phyloP scores from a whole-genome alignment of 2,797 vertebrate species.

The Typhlichthys subterraneus region DNA sequence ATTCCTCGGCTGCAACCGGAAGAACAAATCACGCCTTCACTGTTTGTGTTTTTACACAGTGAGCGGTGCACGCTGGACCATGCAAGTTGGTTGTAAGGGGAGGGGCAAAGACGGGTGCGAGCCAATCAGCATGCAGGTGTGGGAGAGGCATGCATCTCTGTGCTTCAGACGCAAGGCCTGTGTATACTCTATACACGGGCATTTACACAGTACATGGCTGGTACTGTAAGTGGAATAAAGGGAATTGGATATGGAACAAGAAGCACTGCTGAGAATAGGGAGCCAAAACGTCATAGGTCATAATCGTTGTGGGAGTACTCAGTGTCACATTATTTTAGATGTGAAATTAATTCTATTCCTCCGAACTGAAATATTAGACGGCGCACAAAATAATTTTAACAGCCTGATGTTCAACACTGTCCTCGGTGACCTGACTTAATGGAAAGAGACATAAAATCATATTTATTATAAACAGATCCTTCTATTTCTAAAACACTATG shows the following conservation, averaged over 20 bases:
- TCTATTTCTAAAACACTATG: slow-evolving; percentile 2
- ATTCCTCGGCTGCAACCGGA: no score
- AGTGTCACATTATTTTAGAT: slow-evolving; percentile 63
- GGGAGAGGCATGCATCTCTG: no score
- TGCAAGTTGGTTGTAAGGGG: no score
- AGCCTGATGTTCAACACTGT: slow-evolving; percentile 46
- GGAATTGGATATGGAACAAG: slow-evolving; percentile 13
- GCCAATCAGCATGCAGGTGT: no score
- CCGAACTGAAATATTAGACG: slow-evolving; percentile 62
- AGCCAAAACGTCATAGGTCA: slow-evolving; percentile 5
- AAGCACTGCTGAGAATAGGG: slow-evolving; percentile 16
- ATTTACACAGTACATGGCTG: no score
- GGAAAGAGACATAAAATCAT: slow-evolving; percentile 18
- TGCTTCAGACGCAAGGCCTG: no score
- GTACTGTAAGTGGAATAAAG: slow-evolving; percentile 9
- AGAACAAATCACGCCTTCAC: no score
- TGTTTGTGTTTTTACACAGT: no score
- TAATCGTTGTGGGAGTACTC: slow-evolving; percentile 28
- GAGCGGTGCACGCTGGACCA: no score
- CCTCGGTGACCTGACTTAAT: slow-evolving; percentile 49
- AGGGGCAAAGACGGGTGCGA: no score
- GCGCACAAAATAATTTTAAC: slow-evolving; percentile 56
- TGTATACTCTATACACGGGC: no score
- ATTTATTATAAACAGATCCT: slow-evolving; percentile 13
- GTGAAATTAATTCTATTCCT: slow-evolving; percentile 56